A percentile compares a stretch with the other conserved stretches of the same genome.
phyloP scores from a whole-genome alignment of 1,140 invertebrate species.

The Phthorimaea operculella region DNA sequence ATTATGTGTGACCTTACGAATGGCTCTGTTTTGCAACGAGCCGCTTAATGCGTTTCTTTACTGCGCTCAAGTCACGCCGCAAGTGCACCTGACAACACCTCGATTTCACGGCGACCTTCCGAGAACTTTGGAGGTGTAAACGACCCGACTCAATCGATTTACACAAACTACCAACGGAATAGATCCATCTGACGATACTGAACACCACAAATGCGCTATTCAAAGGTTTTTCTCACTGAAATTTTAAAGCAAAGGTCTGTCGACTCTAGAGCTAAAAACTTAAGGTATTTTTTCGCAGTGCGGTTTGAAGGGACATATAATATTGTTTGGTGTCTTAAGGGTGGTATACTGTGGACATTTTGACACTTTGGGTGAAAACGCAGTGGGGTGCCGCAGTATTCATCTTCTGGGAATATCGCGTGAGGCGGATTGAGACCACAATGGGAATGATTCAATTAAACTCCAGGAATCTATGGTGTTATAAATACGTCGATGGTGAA shows the following conservation, averaged over 20 bases:
- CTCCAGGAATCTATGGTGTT: slow-evolving; percentile 9
- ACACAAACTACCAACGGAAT: slow-evolving; percentile 18
- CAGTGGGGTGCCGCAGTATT: slow-evolving; percentile 52
- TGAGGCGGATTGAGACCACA: slow-evolving; percentile 53
- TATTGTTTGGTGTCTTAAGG: slow-evolving; percentile 30
- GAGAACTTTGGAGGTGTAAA: slow-evolving; percentile 42
- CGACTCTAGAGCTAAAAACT: no score
- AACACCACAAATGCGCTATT: not conserved
- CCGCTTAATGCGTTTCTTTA: no score
- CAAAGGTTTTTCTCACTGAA: no score
- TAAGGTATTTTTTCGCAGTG: no score
- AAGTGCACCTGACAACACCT: slow-evolving; percentile 37
- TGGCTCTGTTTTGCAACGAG: no score
- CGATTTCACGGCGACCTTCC: slow-evolving; percentile 43
- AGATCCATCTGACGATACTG: slow-evolving; percentile 31
- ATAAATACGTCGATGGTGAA: slow-evolving; percentile 1
- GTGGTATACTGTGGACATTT: slow-evolving; percentile 56
- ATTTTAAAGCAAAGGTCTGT: no score
- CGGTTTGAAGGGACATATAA: not conserved
- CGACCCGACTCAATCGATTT: slow-evolving; percentile 40
- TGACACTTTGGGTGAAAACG: slow-evolving; percentile 60
- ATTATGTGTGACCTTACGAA: no score
- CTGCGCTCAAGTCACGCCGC: slow-evolving; percentile 5
- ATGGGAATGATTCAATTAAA: slow-evolving; percentile 50
- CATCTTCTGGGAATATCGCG: slow-evolving; percentile 54